Conservation (phyloP, 2,113 vertebrate species). For the Thermophis baileyi region DNA sequence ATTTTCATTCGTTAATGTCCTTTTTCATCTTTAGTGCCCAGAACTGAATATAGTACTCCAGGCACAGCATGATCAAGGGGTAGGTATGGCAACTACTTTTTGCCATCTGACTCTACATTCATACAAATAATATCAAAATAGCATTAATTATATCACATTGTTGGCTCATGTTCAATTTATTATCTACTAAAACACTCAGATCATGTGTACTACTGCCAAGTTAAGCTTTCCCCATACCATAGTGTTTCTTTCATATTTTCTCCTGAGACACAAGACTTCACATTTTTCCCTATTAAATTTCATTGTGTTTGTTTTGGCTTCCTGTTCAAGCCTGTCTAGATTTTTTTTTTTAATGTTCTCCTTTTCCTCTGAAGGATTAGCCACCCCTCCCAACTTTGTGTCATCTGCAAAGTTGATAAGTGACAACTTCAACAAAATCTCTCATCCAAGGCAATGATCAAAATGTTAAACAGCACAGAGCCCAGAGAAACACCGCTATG, state of each 20-base stretch:
- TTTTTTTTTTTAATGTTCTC: neutral
- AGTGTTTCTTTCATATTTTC: neutral
- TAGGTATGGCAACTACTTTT: neutral
- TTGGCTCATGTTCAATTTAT: neutral
- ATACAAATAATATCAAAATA: neutral
- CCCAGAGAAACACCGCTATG: neutral
- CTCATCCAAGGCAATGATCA: neutral
- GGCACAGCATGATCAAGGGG: neutral
- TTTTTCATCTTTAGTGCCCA: neutral
- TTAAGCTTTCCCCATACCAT: neutral
- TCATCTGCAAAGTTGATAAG: neutral
- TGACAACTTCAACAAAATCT: neutral
- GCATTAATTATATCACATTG: neutral
- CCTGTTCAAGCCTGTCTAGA: neutral
- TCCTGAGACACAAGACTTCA: neutral
- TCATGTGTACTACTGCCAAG: neutral
- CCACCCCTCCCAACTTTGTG: neutral
- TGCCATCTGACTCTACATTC: neutral
- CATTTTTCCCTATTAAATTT: neutral
- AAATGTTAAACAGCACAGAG: neutral
- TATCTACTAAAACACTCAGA: neutral
- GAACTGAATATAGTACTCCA: neutral
- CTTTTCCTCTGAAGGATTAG: neutral
- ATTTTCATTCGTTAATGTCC: neutral
- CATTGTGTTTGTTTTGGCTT: neutral